Percentiles rank a stretch among this genome's conserved stretches.
Conservation (phyloP, 2,113 vertebrate species). For the Caranx ignobilis region DNA sequence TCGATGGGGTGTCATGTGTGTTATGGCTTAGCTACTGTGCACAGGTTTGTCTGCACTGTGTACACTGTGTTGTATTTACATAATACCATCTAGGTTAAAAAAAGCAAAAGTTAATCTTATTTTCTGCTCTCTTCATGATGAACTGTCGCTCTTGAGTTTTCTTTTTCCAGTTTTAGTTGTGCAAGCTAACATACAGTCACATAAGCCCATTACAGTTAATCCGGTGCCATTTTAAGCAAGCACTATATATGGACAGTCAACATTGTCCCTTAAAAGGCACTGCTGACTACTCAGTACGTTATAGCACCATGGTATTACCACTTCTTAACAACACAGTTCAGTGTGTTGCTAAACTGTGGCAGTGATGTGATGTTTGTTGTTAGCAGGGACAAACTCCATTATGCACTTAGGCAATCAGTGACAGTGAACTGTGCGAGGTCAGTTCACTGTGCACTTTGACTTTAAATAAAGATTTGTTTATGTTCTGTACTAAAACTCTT, state of each 20-base stretch:
- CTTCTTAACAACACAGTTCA: conserved; percentile 50
- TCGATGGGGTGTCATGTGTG: not conserved
- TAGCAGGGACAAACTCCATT: conserved; percentile 13
- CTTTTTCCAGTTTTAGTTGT: conserved; percentile 30
- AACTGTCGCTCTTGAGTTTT: conserved; percentile 18
- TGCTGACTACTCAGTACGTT: conserved; percentile 20
- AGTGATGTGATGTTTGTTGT: conserved; percentile 6
- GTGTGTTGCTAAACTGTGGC: conserved; percentile 36
- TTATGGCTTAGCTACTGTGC: not conserved
- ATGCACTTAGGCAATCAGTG: conserved; percentile 13
- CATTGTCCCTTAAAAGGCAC: conserved; percentile 25
- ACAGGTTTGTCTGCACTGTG: not conserved
- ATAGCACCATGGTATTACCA: conserved; percentile 41
- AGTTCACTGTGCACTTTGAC: not conserved
- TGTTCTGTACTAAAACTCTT: not conserved
- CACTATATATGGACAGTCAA: conserved; percentile 56
- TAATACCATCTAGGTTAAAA: not conserved
- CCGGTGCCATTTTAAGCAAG: conserved; percentile 54
- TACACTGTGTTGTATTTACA: conserved; percentile 3
- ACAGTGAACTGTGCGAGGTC: not conserved
- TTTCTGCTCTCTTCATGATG: conserved; percentile 9
- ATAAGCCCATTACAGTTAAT: conserved; percentile 78
- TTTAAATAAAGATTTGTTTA: not conserved
- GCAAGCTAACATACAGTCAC: conserved; percentile 21
- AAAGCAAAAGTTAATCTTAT: conserved; percentile 19